Base-by-base conservation (phyloP, 2,888 invertebrate genomes). In the Blomia tropicalis region DNA sequence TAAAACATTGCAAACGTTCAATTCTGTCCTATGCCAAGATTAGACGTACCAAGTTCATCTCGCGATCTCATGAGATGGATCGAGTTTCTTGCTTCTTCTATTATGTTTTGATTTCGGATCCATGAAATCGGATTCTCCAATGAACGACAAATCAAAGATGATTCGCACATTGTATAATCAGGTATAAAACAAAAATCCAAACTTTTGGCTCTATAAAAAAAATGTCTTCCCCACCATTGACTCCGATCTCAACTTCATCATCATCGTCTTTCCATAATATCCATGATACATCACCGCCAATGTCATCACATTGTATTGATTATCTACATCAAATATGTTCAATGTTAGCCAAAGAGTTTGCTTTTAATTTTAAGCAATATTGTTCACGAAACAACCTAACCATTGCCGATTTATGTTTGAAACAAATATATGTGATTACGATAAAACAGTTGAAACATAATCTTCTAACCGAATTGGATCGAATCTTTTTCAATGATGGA, bases 301-400 rank as follows among this genome's bases (percentile, higher is more conserved):
- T n/a, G n/a, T n/a, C n/a, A n/a, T n/a, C n/a, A n/a, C n/a, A 36
- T 17, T 36, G 36, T 36, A 36, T 36, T 17, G 36, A 36, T 36
- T 36, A 36, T 36, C 7, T 36, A 11, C 36, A 11, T 36, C 17
- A 7, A 7, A 7, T 36, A 7, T 11, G 36, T 17, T 11, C 7
- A 7, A 36, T 36, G 7, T 17, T 36, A 23, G 59, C 59, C 22
- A 59, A 59, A 59, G 59, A 59, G 43, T 59, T 59, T 59, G 36
- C 59, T 22, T 29, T 19, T 19, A 59, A 59, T 29, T 36, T 59
- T 5, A 19, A n/a, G 7, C 25, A 41, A 59, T 43, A 36, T 25
- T 59, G 43, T 41, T 2, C 22, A 25, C 36, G 41, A 22, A 59
- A 41, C 4, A 3, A 2, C 5, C 27, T 59, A 2, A 25, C 7